These are phyloP conservation scores for Craseonycteris thonglongyai DNA, from an alignment of 2,113 vertebrate genomes.

Conservation along the genomic window DNA sequence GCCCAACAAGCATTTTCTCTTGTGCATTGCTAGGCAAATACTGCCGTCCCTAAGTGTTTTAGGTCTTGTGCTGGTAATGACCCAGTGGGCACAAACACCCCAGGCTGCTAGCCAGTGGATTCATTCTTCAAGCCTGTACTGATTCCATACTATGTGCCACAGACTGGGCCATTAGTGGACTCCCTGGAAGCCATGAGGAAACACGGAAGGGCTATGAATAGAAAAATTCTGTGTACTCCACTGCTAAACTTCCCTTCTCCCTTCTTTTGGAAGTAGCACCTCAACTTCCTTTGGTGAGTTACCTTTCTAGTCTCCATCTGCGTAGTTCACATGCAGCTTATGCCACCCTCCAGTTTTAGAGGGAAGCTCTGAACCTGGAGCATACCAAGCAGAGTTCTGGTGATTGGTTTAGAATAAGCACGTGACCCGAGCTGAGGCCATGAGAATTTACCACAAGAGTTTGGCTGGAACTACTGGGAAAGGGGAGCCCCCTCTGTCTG, in stretches of 20 bases:
- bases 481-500: not conserved
- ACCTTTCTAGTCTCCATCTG: not conserved
- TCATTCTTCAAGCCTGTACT: not conserved
- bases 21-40: not conserved
- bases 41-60: not conserved
- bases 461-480: not conserved
- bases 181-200: not conserved
- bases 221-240: not conserved
- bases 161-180: not conserved
- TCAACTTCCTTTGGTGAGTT: not conserved
- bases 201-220: not conserved
- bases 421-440: not conserved
- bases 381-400: not conserved
- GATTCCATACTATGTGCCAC: not conserved
- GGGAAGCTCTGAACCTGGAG: not conserved
- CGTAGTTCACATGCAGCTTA: not conserved
- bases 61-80: not conserved
- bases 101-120: not conserved
- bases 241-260: not conserved
- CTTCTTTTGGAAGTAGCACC: not conserved
- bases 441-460: not conserved
- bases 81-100: not conserved
- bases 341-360: not conserved
- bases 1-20: not conserved
- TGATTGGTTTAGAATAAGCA: not conserved